Base-by-base conservation (phyloP, 2,797 vertebrate genomes). In the Amblyraja radiata region DNA sequence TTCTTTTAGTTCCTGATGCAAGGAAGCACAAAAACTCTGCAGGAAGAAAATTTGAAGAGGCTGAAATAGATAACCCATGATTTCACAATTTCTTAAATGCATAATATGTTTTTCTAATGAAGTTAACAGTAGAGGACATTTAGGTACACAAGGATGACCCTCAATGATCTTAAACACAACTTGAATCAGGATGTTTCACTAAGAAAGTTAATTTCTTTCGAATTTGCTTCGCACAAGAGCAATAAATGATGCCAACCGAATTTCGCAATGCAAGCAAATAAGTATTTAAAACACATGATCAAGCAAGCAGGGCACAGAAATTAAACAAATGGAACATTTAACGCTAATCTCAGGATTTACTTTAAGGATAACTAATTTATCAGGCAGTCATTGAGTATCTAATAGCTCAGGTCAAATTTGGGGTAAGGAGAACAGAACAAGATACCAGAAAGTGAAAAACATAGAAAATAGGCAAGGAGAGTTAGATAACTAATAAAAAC, bases 1-100 rank as follows among this genome's bases (percentile, higher is more conserved):
- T 93, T 99, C 99, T 95, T 98, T 98, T 93, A 99, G 97, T 94
- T 99, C 99, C 94, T 99, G 98, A 95, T 99, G 98, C 93, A 99
- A 97, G 0, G 99, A 97, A 0, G 98, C 98, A 94, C 98, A 99
- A 96, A 99, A 99, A 95, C 99, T 99, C 99, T 99, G 93, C 23
- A 88, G 46, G 71, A 21, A 93, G 32, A 93, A n/a, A 93, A 77
- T 74, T 5, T 28, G 32, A 86, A 88, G 63, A 68, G n/a, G 63
- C n/a, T 68, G n/a, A 36, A 88, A 88, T 18, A 9, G 16, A 65
- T 86, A 7, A 86, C 63, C 13, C 63, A 21, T 78, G n/a, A 78
- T 32, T 6, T 68, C n/a, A 68, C 11, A 65, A 36, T 10, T 88
- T 28, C 14, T 7, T 32, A 21, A 36, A 21, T 88, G 9, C 16